Percentiles rank a stretch among this genome's conserved stretches.
Evolutionary conservation across 2,888 invertebrate genomes (phyloP).

Genomic region (Meiosimyza platycephala): DNA sequence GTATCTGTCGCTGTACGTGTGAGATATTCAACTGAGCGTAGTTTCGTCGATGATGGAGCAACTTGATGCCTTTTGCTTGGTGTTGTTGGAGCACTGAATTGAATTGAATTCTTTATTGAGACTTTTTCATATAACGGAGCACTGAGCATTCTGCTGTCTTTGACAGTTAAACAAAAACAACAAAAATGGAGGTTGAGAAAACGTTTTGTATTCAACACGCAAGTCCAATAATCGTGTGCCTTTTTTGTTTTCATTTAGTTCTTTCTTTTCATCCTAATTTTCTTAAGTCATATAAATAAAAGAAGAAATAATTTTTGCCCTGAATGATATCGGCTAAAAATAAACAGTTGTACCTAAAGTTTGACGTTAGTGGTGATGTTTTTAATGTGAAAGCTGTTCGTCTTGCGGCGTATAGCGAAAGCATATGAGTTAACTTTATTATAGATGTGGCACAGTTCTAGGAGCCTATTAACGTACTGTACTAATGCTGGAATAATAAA

Average conservation of each 20-base stretch:
- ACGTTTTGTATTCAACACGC: slow-evolving; percentile 1
- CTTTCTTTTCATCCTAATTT: no score
- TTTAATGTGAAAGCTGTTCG: no score
- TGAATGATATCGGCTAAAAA: no score
- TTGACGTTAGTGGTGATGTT: not conserved
- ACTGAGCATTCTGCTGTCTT: not conserved
- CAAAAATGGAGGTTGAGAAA: not conserved
- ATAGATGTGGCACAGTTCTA: not conserved
- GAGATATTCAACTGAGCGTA: slow-evolving; percentile 16
- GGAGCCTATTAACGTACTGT: not conserved
- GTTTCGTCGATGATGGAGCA: not conserved
- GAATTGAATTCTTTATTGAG: no score
- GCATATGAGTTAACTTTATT: not conserved
- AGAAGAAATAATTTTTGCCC: no score
- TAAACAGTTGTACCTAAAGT: no score
- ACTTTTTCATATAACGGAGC: no score
- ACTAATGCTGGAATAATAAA: no score
- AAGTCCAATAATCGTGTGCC: no score
- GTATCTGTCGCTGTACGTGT: not conserved
- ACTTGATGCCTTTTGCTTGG: no score
- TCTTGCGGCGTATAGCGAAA: not conserved
- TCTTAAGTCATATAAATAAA: no score
- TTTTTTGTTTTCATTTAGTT: no score
- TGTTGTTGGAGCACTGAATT: not conserved
- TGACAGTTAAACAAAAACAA: slow-evolving; percentile 21